These are phyloP conservation scores for Pipistrellus nathusii DNA, from an alignment of 2,797 vertebrate genomes.

Conservation along the genomic window DNA sequence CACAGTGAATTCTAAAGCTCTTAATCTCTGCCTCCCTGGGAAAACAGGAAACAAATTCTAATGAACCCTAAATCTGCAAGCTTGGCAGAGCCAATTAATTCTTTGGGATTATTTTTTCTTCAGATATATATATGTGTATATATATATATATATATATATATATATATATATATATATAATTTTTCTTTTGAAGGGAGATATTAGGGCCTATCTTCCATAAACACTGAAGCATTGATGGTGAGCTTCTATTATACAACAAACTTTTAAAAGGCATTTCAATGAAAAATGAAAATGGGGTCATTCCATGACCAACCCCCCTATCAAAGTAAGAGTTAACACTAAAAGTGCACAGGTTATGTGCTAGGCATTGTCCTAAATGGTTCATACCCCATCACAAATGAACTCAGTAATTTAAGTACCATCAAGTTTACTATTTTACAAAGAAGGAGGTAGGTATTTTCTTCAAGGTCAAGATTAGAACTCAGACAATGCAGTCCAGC, in stretches of 20 bases:
- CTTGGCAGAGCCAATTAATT: background rate
- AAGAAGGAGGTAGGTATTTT: background rate
- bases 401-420: background rate
- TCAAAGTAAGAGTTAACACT: background rate
- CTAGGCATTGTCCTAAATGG: background rate
- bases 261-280: background rate
- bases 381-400: background rate
- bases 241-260: background rate
- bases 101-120: background rate
- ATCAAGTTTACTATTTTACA: background rate
- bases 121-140: no score
- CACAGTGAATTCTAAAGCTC: background rate
- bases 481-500: background rate
- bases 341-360: background rate
- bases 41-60: conserved; percentile 33
- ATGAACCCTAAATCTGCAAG: background rate
- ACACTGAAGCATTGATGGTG: background rate
- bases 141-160: no score
- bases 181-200: background rate
- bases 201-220: background rate
- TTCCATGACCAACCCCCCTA: background rate
- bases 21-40: background rate
- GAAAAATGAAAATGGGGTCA: background rate
- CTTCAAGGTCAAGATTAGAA: background rate
- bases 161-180: background rate